Percentiles rank a stretch among this genome's conserved stretches.
Evolutionary conservation across 1,140 invertebrate genomes (phyloP).

Genomic region (Myzus persicae): DNA sequence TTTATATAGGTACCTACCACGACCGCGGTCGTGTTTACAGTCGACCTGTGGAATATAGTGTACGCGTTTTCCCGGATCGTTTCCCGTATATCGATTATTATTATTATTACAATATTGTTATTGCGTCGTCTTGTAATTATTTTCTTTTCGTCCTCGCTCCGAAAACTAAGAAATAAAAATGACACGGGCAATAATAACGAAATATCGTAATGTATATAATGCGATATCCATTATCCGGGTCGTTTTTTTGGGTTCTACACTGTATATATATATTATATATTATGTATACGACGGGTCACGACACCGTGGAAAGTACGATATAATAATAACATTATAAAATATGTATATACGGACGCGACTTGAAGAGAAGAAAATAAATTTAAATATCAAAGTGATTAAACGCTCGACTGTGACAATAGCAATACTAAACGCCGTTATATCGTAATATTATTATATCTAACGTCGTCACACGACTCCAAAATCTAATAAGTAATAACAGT

Average conservation of each 20-base stretch:
- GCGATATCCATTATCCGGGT: background rate
- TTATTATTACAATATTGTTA: background rate
- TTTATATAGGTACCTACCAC: background rate
- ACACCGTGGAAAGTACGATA: background rate
- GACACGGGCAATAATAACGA: background rate
- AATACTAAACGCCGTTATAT: background rate
- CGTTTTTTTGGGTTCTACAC: background rate
- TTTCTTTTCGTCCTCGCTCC: constrained; percentile 13
- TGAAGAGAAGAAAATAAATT: constrained; percentile 7
- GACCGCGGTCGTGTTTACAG: background rate
- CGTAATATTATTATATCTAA: background rate
- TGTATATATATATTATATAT: background rate
- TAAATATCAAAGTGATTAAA: constrained; percentile 46
- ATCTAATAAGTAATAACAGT: background rate
- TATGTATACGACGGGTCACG: background rate
- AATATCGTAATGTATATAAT: background rate
- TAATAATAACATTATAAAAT: background rate
- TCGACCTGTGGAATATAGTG: background rate
- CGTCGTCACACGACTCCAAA: constrained; percentile 22
- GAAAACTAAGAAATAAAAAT: too few relatives aligned
- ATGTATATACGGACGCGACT: background rate
- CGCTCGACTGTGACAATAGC: background rate
- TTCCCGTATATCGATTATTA: constrained; percentile 18
- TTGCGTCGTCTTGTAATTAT: background rate
- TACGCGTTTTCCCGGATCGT: background rate